These are phyloP conservation scores for Papilio xuthus DNA, from an alignment of 1,140 invertebrate species.

Conservation along the genomic window DNA sequence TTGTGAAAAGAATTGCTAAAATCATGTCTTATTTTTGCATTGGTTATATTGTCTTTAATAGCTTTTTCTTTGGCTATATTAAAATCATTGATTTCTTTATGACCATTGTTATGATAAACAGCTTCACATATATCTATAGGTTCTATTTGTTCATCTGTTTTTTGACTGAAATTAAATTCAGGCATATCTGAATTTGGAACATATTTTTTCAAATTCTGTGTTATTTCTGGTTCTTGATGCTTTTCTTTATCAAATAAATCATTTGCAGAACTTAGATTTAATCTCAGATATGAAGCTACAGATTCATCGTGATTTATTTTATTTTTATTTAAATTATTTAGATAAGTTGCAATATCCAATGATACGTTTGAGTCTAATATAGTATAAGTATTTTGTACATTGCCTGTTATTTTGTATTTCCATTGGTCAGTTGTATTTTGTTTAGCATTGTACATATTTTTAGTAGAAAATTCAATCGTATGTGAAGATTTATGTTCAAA, in stretches of 20 bases:
- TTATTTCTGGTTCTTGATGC: not conserved
- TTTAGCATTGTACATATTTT: constrained; percentile 39
- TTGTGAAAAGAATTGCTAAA: not conserved
- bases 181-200: constrained; percentile 41
- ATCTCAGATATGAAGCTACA: not conserved
- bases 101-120: constrained; percentile 43
- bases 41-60: not conserved
- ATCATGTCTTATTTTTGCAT: not conserved
- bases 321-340: constrained; percentile 15
- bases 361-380: constrained; percentile 36
- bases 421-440: not conserved
- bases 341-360: constrained; percentile 14
- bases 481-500: constrained; percentile 33
- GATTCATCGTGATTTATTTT: constrained; percentile 11
- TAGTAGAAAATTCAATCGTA: constrained; percentile 45
- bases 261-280: constrained; percentile 39
- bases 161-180: not conserved
- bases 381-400: constrained; percentile 38
- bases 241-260: not conserved
- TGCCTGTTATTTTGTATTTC: constrained; percentile 22
- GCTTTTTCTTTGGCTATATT: not conserved
- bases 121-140: constrained; percentile 59
- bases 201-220: not conserved
- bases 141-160: constrained; percentile 41
- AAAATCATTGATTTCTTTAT: constrained; percentile 19